Conservation (phyloP, 1,140 invertebrate species). For the Lepidotrigona ventralis region DNA sequence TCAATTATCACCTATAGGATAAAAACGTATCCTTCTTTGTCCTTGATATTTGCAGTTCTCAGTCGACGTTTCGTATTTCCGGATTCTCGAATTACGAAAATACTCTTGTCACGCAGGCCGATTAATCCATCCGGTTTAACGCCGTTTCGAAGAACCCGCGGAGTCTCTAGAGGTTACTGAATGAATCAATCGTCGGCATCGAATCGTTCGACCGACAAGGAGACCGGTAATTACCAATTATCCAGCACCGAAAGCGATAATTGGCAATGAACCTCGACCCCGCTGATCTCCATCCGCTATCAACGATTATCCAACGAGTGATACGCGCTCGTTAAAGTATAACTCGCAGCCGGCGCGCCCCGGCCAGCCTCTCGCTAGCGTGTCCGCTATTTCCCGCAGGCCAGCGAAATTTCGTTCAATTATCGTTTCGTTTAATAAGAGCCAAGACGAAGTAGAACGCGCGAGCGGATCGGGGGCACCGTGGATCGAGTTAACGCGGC, state of each 20-base stretch:
- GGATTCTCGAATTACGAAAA: too few species aligned
- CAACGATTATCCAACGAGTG: background rate
- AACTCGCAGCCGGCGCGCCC: slow-evolving; percentile 15
- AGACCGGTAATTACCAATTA: slow-evolving; percentile 65
- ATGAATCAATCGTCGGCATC: slow-evolving; percentile 54
- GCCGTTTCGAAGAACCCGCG: slow-evolving; percentile 39
- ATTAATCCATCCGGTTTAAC: slow-evolving; percentile 33
- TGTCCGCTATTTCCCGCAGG: background rate
- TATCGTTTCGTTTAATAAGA: slow-evolving; percentile 46
- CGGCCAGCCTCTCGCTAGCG: too few species aligned
- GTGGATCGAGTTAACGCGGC: background rate
- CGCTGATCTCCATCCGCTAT: slow-evolving; percentile 46
- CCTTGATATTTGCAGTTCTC: too few species aligned
- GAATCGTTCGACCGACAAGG: slow-evolving; percentile 45
- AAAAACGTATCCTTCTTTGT: too few species aligned
- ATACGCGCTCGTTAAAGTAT: slow-evolving; percentile 50
- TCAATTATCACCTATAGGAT: too few species aligned
- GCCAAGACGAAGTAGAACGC: background rate
- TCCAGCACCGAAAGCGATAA: slow-evolving; percentile 52
- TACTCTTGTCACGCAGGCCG: too few species aligned
- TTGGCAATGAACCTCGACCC: slow-evolving; percentile 24
- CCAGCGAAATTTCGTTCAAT: slow-evolving; percentile 40
- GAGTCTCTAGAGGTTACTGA: slow-evolving; percentile 39
- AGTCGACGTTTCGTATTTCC: too few species aligned
- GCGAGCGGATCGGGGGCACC: background rate